These are phyloP conservation scores for Anarrhichthys ocellatus DNA, from an alignment of 2,113 vertebrate genomes.

Conservation along the genomic window DNA sequence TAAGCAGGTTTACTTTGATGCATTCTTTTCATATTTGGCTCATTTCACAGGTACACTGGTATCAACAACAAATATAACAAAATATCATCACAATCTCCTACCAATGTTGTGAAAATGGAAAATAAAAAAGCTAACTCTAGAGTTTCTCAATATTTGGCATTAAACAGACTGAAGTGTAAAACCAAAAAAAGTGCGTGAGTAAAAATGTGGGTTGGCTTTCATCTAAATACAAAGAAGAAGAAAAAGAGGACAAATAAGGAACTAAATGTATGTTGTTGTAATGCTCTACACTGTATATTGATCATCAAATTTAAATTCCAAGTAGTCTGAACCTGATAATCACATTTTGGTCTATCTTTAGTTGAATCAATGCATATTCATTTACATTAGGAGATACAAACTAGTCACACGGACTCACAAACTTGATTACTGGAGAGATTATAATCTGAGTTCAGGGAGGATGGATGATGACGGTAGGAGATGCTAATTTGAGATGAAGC, in stretches of 20 bases:
- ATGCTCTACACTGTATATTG: not conserved
- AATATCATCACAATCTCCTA: not conserved
- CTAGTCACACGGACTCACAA: not conserved
- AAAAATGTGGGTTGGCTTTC: constrained; percentile 5
- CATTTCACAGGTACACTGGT: constrained; percentile 17
- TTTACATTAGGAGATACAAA: not conserved
- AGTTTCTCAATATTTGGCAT: constrained; percentile 21
- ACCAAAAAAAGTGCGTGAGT: not conserved
- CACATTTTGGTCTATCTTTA: not conserved
- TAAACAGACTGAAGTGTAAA: constrained; percentile 11
- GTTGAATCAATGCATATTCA: not conserved
- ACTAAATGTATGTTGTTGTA: not conserved
- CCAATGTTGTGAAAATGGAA: not conserved
- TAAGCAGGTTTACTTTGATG: constrained; percentile 23
- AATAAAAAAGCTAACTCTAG: not conserved
- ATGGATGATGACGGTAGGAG: not conserved
- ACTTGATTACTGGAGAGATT: not conserved
- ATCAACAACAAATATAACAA: not conserved
- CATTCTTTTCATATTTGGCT: not conserved
- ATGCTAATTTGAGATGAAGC: not conserved
- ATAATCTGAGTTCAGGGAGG: not conserved
- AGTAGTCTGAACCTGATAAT: not conserved
- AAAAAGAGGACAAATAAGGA: not conserved
- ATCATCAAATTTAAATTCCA: not conserved
- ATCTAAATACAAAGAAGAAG: not conserved